These are phyloP conservation scores for Nyctibius bracteatus DNA, from an alignment of 2,113 vertebrate genomes.

Conservation along the genomic window DNA sequence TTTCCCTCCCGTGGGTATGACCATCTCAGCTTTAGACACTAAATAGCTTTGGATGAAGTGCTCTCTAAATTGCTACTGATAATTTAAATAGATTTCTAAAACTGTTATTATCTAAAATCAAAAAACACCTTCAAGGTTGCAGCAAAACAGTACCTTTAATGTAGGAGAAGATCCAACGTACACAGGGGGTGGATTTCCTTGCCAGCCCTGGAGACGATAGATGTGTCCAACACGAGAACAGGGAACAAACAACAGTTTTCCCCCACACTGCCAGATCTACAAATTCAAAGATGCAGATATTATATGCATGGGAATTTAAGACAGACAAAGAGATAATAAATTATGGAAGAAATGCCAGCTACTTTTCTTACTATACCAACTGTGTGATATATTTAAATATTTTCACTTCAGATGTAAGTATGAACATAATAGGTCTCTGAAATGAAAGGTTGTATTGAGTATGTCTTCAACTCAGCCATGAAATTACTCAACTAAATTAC, in stretches of 20 bases:
- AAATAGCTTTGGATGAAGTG: background rate
- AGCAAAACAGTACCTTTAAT: conserved; percentile 83
- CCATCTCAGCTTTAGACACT: background rate
- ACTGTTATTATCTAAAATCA: background rate
- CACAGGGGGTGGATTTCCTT: conserved; percentile 93
- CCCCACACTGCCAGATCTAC: conserved; percentile 98
- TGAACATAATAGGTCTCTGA: background rate
- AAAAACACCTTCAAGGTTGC: background rate
- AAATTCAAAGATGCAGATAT: background rate
- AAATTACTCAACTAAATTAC: background rate
- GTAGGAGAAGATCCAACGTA: conserved; percentile 97
- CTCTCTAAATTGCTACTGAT: background rate
- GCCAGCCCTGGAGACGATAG: conserved; percentile 95
- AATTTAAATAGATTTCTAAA: background rate
- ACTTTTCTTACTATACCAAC: background rate
- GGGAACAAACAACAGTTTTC: conserved; percentile 91
- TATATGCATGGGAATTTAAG: background rate
- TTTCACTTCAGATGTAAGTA: background rate
- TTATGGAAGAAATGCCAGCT: background rate
- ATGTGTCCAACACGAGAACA: conserved; percentile 97
- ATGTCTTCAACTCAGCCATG: background rate
- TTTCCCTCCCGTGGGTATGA: background rate
- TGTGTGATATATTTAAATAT: background rate
- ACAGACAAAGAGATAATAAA: background rate
- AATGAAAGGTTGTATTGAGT: background rate